Conservation (phyloP, 2,888 invertebrate species). For the Melanophora roralis region DNA sequence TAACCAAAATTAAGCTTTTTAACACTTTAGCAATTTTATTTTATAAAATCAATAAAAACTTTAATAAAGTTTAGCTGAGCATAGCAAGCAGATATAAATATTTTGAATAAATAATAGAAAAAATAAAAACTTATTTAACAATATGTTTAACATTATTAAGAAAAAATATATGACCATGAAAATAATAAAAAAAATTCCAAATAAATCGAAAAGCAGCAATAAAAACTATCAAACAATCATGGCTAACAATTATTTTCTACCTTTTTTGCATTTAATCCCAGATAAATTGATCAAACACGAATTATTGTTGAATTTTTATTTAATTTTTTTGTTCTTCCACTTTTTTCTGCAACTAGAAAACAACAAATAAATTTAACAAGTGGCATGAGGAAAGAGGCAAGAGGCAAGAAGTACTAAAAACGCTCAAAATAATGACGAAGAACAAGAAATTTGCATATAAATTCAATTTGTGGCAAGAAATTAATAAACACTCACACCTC, state of each 20-base stretch:
- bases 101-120: not conserved
- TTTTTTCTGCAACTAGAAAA: not conserved
- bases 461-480: conserved; percentile 38
- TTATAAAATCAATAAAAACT: not conserved
- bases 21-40: too few species aligned
- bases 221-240: not conserved
- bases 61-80: not conserved
- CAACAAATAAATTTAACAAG: too few species aligned
- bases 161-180: conserved; percentile 45
- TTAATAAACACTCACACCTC: not conserved
- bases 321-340: not conserved
- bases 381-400: not conserved
- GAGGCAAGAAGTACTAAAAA: not conserved
- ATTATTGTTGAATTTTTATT: conserved; percentile 18
- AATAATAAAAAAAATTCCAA: not conserved
- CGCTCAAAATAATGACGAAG: not conserved
- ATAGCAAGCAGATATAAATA: too few species aligned
- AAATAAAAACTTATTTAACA: conserved; percentile 19
- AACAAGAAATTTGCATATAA: conserved; percentile 38
- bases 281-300: conserved; percentile 26
- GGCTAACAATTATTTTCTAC: conserved; percentile 11
- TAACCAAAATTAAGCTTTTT: too few species aligned
- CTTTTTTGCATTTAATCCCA: not conserved
- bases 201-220: not conserved
- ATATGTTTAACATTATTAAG: conserved; percentile 33